Evolutionary conservation across 2,888 invertebrate genomes (phyloP).

Genomic region (Drosophila merina): DNA sequence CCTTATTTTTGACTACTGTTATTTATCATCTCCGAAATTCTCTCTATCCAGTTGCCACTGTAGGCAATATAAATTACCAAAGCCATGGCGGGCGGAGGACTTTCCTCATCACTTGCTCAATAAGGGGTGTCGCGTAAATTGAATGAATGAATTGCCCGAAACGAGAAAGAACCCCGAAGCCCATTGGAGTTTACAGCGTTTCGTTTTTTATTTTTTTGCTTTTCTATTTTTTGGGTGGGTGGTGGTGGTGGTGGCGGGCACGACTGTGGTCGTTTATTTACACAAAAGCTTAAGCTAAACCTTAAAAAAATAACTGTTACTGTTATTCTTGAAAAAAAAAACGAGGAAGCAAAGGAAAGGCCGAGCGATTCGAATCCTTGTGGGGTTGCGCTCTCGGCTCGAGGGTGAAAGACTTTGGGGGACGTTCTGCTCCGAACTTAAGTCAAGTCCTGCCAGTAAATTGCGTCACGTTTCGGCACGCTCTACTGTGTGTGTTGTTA

Average conservation of each 20-base stretch:
- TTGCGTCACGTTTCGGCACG: slow-evolving; percentile 81
- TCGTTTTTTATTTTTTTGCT: slow-evolving; percentile 16
- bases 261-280: slow-evolving; percentile 78
- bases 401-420: slow-evolving; percentile 56
- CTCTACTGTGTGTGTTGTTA: slow-evolving; percentile 36
- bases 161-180: slow-evolving; percentile 47
- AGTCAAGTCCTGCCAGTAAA: slow-evolving; percentile 77
- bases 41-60: slow-evolving; percentile 11
- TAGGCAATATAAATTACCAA: slow-evolving; percentile 47
- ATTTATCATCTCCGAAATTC: neutral
- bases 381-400: slow-evolving; percentile 51
- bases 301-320: slow-evolving; percentile 80
- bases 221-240: slow-evolving; percentile 17
- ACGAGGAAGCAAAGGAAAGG: slow-evolving; percentile 13
- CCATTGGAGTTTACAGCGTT: slow-evolving; percentile 30
- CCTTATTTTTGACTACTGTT: neutral
- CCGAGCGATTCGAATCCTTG: slow-evolving; percentile 50
- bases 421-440: slow-evolving; percentile 60
- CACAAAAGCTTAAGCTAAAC: slow-evolving; percentile 81
- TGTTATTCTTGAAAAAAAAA: slow-evolving; percentile 72
- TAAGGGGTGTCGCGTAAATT: slow-evolving; percentile 80
- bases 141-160: slow-evolving; percentile 79
- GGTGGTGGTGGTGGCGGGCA: slow-evolving; percentile 53
- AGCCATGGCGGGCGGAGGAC: slow-evolving; percentile 18
- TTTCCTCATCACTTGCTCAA: slow-evolving; percentile 49